Conservation (phyloP, 1,140 invertebrate genomes). For the Leptopilina clavipes region DNA sequence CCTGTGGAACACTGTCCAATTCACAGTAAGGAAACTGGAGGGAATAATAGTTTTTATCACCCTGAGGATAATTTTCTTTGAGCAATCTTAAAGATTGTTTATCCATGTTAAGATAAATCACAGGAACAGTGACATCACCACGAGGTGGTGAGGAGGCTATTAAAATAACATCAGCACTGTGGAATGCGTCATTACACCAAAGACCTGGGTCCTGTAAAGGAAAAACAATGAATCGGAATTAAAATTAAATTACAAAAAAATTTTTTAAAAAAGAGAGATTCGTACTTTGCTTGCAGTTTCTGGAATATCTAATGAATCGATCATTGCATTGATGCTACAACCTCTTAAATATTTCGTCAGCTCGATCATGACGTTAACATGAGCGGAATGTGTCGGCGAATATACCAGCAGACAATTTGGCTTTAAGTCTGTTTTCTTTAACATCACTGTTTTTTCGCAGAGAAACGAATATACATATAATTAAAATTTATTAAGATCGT, state of each 20-base stretch:
- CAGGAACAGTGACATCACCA: constrained; percentile 49
- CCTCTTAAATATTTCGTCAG: constrained; percentile 65
- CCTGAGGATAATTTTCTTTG: constrained; percentile 61
- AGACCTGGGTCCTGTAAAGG: constrained; percentile 63
- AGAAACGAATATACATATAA: too few relatives aligned
- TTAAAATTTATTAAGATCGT: too few relatives aligned
- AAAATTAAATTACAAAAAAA: constrained; percentile 36
- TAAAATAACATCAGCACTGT: constrained; percentile 62
- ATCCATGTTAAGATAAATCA: constrained; percentile 63
- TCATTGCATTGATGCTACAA: constrained; percentile 68
- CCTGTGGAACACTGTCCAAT: constrained; percentile 64
- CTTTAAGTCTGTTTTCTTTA: constrained; percentile 52
- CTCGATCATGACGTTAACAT: constrained; percentile 66
- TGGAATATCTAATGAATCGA: constrained; percentile 66
- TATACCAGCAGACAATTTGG: constrained; percentile 69
- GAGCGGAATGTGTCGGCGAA: constrained; percentile 62
- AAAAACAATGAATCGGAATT: constrained; percentile 18
- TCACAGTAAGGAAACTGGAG: constrained; percentile 70
- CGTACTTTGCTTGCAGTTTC: constrained; percentile 62
- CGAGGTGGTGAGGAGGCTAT: constrained; percentile 65
- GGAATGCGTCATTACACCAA: constrained; percentile 70
- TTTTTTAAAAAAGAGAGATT: constrained; percentile 25
- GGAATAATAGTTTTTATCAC: constrained; percentile 65
- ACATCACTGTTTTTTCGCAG: constrained; percentile 45
- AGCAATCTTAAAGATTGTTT: constrained; percentile 63